Percentiles rank a stretch among this genome's conserved stretches.
Evolutionary conservation across 1,140 invertebrate genomes (phyloP).

Genomic region (Globodera ellingtonae): DNA sequence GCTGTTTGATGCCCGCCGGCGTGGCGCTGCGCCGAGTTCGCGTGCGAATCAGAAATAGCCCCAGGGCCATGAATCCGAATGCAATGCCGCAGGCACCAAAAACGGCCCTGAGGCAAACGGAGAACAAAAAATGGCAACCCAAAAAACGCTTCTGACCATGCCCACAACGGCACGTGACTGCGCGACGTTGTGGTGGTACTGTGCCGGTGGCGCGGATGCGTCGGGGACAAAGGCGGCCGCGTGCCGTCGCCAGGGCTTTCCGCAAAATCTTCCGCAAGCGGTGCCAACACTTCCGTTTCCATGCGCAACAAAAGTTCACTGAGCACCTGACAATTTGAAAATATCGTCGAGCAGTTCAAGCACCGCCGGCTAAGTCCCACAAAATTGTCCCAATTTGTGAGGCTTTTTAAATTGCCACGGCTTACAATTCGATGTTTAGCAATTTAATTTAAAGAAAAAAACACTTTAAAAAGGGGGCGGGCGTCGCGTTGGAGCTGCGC

Average conservation of each 20-base stretch:
- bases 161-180: slow-evolving; percentile 36
- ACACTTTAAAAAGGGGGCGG: neutral
- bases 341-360: too few species aligned
- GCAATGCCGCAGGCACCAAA: slow-evolving; percentile 27
- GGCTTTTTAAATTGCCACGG: too few species aligned
- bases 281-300: neutral
- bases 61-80: slow-evolving; percentile 27
- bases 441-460: too few species aligned
- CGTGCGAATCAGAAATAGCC: slow-evolving; percentile 29
- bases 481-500: slow-evolving; percentile 5
- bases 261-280: neutral
- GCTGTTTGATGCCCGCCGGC: slow-evolving; percentile 19
- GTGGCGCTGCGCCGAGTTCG: slow-evolving; percentile 23
- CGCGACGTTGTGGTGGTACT: neutral
- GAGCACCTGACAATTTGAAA: slow-evolving; percentile 4
- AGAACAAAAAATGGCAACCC: neutral
- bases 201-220: neutral
- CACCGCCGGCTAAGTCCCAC: too few species aligned
- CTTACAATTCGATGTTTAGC: too few species aligned
- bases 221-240: neutral
- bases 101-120: neutral
- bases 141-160: slow-evolving; percentile 14
- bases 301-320: slow-evolving; percentile 8
- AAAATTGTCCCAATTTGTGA: too few species aligned
- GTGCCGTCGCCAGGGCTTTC: neutral